Conservation (phyloP, 2,888 invertebrate genomes). For the Sclerodermus sp. region DNA sequence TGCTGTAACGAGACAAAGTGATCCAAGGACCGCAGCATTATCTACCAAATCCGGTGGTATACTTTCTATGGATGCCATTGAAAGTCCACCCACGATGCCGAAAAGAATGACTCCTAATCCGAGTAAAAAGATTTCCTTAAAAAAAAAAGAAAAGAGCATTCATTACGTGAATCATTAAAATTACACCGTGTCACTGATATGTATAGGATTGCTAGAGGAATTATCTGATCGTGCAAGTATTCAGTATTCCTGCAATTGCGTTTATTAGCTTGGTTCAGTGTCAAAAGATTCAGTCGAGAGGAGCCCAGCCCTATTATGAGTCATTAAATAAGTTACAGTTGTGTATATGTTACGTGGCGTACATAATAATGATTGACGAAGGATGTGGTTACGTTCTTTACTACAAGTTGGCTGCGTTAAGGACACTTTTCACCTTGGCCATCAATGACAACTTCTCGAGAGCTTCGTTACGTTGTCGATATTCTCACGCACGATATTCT, state of each 20-base stretch:
- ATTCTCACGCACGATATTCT: conserved; percentile 45
- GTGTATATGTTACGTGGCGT: conserved; percentile 19
- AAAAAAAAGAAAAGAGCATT: conserved; percentile 6
- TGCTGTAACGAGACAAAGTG: conserved; percentile 68
- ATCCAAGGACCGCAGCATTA: conserved; percentile 73
- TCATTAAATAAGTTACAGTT: conserved; percentile 27
- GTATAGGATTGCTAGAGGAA: no score
- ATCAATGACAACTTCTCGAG: conserved; percentile 42
- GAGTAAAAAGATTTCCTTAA: conserved; percentile 70
- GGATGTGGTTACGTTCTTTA: conserved; percentile 21
- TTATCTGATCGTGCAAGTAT: no score
- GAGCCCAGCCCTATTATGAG: conserved; percentile 26
- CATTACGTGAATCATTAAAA: background rate
- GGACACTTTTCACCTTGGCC: conserved; percentile 41
- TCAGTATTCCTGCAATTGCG: no score
- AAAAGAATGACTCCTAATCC: conserved; percentile 72
- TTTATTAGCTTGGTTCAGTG: no score
- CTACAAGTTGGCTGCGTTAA: conserved; percentile 17
- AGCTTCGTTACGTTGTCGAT: conserved; percentile 27
- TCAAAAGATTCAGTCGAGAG: conserved; percentile 6
- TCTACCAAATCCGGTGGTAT: conserved; percentile 69
- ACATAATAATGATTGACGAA: conserved; percentile 17
- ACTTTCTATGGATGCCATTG: conserved; percentile 72
- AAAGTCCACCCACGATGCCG: conserved; percentile 69
- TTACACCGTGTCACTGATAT: conserved; percentile 1